phyloP scores from a whole-genome alignment of 2,888 invertebrate genomes.

The Drosophila tripunctata region DNA sequence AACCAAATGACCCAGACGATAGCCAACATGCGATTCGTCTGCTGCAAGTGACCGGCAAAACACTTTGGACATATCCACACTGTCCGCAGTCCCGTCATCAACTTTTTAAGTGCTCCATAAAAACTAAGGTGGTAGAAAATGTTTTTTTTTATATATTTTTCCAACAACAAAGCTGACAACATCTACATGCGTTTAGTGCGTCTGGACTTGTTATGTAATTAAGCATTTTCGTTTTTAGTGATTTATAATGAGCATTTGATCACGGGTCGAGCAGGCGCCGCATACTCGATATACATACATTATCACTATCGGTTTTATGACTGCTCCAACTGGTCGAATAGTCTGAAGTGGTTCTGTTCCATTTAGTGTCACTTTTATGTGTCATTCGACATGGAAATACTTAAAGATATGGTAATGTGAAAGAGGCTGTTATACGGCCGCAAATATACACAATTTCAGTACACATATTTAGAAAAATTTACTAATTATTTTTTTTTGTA shows the following conservation, averaged over 20 bases:
- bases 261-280: conserved; percentile 53
- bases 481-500: too few species aligned
- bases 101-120: conserved; percentile 57
- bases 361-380: conserved; percentile 33
- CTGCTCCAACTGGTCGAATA: conserved; percentile 12
- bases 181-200: conserved; percentile 41
- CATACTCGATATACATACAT: conserved; percentile 45
- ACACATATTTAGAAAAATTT: too few species aligned
- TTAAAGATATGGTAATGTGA: too few species aligned
- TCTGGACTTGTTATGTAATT: conserved; percentile 47
- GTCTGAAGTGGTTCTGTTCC: conserved; percentile 6
- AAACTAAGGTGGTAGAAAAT: conserved; percentile 34
- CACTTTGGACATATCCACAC: conserved; percentile 51
- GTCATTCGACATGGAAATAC: background rate
- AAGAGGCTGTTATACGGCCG: background rate
- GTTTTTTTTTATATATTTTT: too few species aligned
- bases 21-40: conserved; percentile 55
- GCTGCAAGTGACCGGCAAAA: conserved; percentile 55
- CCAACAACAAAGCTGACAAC: conserved; percentile 43
- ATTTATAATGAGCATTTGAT: conserved; percentile 61
- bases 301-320: conserved; percentile 43
- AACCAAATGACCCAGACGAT: conserved; percentile 67
- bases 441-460: background rate
- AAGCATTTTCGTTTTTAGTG: conserved; percentile 51
- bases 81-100: conserved; percentile 21